These are phyloP conservation scores for Aldrovandia affinis DNA, from an alignment of 2,797 vertebrate species.

Conservation along the genomic window DNA sequence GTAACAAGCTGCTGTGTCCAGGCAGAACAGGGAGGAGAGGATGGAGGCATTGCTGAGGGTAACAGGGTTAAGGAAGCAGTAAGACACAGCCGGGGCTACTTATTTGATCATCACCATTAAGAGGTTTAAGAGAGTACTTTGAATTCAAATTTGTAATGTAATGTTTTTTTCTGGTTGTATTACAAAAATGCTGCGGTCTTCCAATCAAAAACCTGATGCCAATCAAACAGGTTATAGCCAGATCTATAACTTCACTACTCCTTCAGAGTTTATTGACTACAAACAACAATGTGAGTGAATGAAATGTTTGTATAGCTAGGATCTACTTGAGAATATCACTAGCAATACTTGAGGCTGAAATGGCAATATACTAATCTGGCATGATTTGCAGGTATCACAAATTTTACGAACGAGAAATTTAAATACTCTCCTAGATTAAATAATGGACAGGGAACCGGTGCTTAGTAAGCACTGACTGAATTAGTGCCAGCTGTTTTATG, in stretches of 20 bases:
- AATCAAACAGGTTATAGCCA: not conserved
- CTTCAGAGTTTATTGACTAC: too few species aligned
- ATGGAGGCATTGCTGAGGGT: not conserved
- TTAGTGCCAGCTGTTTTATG: not conserved
- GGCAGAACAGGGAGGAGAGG: too few species aligned
- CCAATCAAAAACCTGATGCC: not conserved
- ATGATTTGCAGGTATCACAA: not conserved
- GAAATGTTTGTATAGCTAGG: not conserved
- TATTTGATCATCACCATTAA: not conserved
- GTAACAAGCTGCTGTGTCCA: too few species aligned
- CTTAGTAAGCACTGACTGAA: not conserved
- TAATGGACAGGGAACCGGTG: not conserved
- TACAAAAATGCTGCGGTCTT: not conserved
- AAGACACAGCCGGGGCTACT: not conserved
- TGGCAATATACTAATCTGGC: not conserved
- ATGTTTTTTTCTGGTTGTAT: not conserved
- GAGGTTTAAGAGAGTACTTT: not conserved
- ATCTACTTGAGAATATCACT: not conserved
- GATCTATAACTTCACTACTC: not conserved
- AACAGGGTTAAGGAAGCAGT: not conserved
- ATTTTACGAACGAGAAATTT: not conserved
- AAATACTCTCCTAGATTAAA: not conserved
- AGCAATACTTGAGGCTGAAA: not conserved
- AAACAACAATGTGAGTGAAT: not conserved
- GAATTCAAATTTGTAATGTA: slow-evolving; percentile 15